A percentile compares a stretch with the other conserved stretches of the same genome.
These are phyloP conservation scores for Diorhabda elongata DNA, from an alignment of 1,140 invertebrate species.

Conservation along the genomic window DNA sequence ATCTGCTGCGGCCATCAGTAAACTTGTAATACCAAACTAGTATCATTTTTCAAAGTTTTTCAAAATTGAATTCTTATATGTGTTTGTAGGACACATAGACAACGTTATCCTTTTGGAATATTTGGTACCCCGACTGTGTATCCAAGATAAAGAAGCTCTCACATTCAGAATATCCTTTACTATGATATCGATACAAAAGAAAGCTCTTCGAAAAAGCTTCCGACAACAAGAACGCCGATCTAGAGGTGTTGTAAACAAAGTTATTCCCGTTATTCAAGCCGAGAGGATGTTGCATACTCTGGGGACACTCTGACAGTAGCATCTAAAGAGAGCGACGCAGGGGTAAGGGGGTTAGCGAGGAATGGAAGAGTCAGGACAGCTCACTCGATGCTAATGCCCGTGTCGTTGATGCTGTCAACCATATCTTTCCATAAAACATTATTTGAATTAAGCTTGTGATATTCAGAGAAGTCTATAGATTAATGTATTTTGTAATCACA, in stretches of 20 bases:
- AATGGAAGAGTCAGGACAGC: conserved; percentile 36
- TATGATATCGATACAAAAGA: conserved; percentile 13
- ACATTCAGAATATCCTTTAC: background rate
- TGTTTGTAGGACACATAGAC: too few relatives aligned
- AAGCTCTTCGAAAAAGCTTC: conserved; percentile 30
- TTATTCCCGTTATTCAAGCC: conserved; percentile 36
- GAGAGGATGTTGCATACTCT: conserved; percentile 32
- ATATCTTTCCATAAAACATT: background rate
- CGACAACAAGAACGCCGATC: conserved; percentile 10
- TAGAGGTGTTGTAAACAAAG: conserved; percentile 34
- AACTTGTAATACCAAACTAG: too few relatives aligned
- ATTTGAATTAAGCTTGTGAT: background rate
- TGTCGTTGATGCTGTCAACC: conserved; percentile 5
- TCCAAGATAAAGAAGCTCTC: background rate
- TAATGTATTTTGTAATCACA: background rate
- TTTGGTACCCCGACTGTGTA: background rate
- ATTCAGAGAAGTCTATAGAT: background rate
- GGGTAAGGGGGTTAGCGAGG: background rate
- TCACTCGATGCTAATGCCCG: conserved; percentile 23
- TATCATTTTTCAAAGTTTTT: too few relatives aligned
- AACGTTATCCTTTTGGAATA: background rate
- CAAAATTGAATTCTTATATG: too few relatives aligned
- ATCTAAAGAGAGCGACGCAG: background rate
- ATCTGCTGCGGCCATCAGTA: too few relatives aligned
- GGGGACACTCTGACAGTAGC: conserved; percentile 29